Evolutionary conservation across 2,888 invertebrate species (phyloP).

Genomic region (Eubasilissa splendida): DNA sequence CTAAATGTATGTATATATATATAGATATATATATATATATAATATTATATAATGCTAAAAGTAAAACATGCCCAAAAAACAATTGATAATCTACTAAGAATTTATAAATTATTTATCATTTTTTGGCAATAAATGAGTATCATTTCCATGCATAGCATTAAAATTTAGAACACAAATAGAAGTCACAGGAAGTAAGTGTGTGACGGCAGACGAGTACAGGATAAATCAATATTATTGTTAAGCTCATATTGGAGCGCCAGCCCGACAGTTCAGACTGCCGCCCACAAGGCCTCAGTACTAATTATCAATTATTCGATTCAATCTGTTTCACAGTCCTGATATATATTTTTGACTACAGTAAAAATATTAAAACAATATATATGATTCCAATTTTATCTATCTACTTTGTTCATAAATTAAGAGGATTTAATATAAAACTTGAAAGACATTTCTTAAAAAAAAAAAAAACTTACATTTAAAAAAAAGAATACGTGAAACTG

Average conservation of each 20-base stretch:
- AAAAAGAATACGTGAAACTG: conserved; percentile 53
- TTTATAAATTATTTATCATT: conserved; percentile 61
- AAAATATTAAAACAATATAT: conserved; percentile 50
- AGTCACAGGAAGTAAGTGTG: conserved; percentile 40
- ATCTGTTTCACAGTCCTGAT: conserved; percentile 54
- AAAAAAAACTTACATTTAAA: conserved; percentile 54
- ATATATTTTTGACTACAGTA: conserved; percentile 53
- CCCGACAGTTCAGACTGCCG: conserved; percentile 45
- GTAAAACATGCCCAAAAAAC: conserved; percentile 59
- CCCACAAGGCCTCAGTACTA: conserved; percentile 57
- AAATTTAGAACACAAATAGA: conserved; percentile 58
- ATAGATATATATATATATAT: conserved; percentile 43
- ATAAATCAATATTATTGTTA: conserved; percentile 35
- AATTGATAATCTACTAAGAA: conserved; percentile 57
- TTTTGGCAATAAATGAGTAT: conserved; percentile 76
- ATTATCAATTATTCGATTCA: conserved; percentile 56
- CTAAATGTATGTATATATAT: conserved; percentile 53
- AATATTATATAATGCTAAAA: conserved; percentile 56
- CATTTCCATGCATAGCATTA: conserved; percentile 69
- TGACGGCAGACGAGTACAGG: conserved; percentile 15
- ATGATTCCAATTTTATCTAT: conserved; percentile 55
- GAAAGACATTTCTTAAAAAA: conserved; percentile 54
- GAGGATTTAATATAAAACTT: conserved; percentile 56
- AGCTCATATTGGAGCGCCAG: conserved; percentile 57
- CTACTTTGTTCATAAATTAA: conserved; percentile 58